phyloP scores from a whole-genome alignment of 1,140 invertebrate species.

The Conopomorpha cramerella region DNA sequence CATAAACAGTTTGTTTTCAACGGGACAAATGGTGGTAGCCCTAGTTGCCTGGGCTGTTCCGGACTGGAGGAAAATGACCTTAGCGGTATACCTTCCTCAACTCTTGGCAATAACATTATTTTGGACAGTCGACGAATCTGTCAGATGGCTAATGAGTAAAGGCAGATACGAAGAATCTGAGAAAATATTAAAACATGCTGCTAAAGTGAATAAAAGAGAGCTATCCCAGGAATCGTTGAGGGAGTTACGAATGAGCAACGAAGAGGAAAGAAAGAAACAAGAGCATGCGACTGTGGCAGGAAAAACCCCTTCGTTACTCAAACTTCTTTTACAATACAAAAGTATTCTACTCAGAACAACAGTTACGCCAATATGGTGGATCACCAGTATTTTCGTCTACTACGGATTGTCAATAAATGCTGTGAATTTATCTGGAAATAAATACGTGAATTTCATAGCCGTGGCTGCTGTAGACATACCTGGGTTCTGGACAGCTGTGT shows the following conservation, averaged over 20 bases:
- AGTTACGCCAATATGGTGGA: conserved; percentile 72
- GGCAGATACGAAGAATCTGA: conserved; percentile 69
- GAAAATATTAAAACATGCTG: conserved; percentile 64
- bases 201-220: conserved; percentile 66
- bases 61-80: conserved; percentile 72
- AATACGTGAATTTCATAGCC: conserved; percentile 71
- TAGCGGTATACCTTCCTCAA: conserved; percentile 69
- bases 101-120: conserved; percentile 67
- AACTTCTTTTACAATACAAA: conserved; percentile 60
- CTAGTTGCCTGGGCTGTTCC: conserved; percentile 68
- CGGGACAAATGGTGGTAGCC: conserved; percentile 71
- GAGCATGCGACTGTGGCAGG: conserved; percentile 8
- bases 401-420: conserved; percentile 71
- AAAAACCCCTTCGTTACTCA: conserved; percentile 40
- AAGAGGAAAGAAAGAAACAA: conserved; percentile 21
- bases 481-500: conserved; percentile 64
- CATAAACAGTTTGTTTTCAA: conserved; percentile 70
- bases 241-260: conserved; percentile 19
- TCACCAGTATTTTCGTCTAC: conserved; percentile 69
- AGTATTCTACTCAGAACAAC: conserved; percentile 64
- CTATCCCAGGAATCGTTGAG: conserved; percentile 61
- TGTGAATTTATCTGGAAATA: conserved; percentile 65
- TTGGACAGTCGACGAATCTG: conserved; percentile 67
- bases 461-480: conserved; percentile 72
- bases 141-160: conserved; percentile 80